Conservation (phyloP, 2,888 invertebrate genomes). For the Lutraria lutraria region DNA sequence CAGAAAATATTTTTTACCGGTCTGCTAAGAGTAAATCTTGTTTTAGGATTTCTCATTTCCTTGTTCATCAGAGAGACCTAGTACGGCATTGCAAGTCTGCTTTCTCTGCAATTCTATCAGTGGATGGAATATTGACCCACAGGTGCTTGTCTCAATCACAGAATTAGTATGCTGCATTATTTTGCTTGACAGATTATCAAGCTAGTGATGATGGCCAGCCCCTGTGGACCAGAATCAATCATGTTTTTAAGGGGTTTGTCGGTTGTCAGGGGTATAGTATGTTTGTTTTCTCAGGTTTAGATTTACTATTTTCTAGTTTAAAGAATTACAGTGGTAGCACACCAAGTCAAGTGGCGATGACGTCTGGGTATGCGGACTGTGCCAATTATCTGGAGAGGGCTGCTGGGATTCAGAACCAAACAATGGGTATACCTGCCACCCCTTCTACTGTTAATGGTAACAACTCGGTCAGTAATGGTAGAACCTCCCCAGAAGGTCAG, state of each 20-base stretch:
- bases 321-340: conserved; percentile 79
- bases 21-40: too few relatives aligned
- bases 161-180: neutral
- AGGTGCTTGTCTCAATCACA: neutral
- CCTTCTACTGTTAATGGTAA: conserved; percentile 14
- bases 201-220: neutral
- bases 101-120: neutral
- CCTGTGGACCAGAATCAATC: neutral
- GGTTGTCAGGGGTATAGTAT: neutral
- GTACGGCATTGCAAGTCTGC: neutral
- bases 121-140: neutral
- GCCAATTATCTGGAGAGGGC: conserved; percentile 77
- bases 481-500: conserved; percentile 54
- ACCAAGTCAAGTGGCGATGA: conserved; percentile 78
- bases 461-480: conserved; percentile 44
- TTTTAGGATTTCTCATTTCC: neutral
- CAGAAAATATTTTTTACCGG: too few relatives aligned
- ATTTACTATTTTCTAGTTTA: conserved; percentile 74
- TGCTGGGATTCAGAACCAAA: conserved; percentile 68
- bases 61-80: neutral
- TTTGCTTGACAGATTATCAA: neutral
- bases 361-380: conserved; percentile 78
- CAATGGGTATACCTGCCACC: conserved; percentile 48
- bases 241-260: neutral
- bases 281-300: neutral